Evolutionary conservation across 2,113 vertebrate genomes (phyloP).

Genomic region (Sporophila hypoxantha): DNA sequence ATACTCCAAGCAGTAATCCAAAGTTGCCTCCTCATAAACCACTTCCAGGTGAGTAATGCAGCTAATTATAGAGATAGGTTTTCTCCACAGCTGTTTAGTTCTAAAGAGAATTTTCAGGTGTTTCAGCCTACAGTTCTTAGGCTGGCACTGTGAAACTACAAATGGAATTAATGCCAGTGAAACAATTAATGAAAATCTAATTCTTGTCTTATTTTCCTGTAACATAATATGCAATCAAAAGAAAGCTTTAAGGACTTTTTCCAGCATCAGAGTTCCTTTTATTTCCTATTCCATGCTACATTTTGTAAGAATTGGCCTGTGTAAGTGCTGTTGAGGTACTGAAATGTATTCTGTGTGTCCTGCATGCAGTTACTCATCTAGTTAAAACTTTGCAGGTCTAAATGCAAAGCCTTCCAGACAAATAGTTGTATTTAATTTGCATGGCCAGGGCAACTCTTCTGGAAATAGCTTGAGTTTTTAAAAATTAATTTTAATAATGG

Average conservation of each 20-base stretch:
- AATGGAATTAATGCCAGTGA: not conserved
- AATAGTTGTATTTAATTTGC: not conserved
- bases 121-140: not conserved
- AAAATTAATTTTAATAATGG: not conserved
- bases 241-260: not conserved
- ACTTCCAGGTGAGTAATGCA: slow-evolving; percentile 83
- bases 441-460: not conserved
- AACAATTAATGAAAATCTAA: not conserved
- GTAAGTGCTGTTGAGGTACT: not conserved
- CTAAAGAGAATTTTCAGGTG: not conserved
- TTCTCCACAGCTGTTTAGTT: not conserved
- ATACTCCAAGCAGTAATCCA: slow-evolving; percentile 97
- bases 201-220: not conserved
- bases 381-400: not conserved
- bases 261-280: not conserved
- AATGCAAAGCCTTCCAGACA: not conserved
- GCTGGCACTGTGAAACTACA: not conserved
- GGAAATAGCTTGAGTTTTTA: not conserved
- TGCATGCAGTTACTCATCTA: not conserved
- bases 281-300: not conserved
- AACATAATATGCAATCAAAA: not conserved
- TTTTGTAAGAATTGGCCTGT: not conserved
- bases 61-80: not conserved
- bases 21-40: slow-evolving; percentile 92
- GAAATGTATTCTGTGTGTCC: not conserved